Evolutionary conservation across 2,888 invertebrate genomes (phyloP).

Genomic region (Drosophila barbarae): DNA sequence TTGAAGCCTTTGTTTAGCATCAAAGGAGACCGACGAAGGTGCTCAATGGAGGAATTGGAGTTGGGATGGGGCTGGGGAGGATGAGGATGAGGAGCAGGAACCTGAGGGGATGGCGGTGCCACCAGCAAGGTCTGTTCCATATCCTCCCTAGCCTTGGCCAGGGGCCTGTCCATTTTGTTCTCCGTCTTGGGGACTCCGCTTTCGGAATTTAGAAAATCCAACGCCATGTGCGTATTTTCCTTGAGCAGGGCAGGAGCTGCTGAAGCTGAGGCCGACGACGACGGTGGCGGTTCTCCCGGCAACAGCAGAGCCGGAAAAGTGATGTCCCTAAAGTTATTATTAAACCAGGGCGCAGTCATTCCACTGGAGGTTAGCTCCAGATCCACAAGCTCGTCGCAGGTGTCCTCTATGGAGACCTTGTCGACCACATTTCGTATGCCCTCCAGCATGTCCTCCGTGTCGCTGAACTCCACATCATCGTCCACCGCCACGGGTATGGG

Average conservation of each 20-base stretch:
- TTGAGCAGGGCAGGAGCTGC: slow-evolving; percentile 14
- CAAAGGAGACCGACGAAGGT: slow-evolving; percentile 54
- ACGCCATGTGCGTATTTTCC: slow-evolving; percentile 29
- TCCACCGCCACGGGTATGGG: slow-evolving; percentile 58
- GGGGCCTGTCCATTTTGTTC: slow-evolving; percentile 16
- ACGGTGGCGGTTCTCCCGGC: slow-evolving; percentile 60
- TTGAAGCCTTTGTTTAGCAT: slow-evolving; percentile 52
- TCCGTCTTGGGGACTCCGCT: slow-evolving; percentile 17
- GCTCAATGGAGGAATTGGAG: slow-evolving; percentile 50
- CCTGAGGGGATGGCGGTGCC: slow-evolving; percentile 35
- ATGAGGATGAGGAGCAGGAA: slow-evolving; percentile 34
- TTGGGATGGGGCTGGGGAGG: slow-evolving; percentile 23
- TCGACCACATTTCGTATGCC: slow-evolving; percentile 89
- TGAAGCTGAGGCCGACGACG: slow-evolving; percentile 1
- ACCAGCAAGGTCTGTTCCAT: slow-evolving; percentile 33
- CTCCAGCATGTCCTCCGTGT: slow-evolving; percentile 92
- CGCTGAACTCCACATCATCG: slow-evolving; percentile 86
- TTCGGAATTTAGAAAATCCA: slow-evolving; percentile 47
- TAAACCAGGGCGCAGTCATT: slow-evolving; percentile 72
- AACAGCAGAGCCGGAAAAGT: slow-evolving; percentile 64
- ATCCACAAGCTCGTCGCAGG: slow-evolving; percentile 78
- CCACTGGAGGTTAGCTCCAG: slow-evolving; percentile 70
- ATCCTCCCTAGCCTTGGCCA: slow-evolving; percentile 2
- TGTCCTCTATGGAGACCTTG: slow-evolving; percentile 80
- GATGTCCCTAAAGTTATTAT: slow-evolving; percentile 68